These are phyloP conservation scores for Drosophila lutescens DNA, from an alignment of 2,888 invertebrate species.

Conservation along the genomic window DNA sequence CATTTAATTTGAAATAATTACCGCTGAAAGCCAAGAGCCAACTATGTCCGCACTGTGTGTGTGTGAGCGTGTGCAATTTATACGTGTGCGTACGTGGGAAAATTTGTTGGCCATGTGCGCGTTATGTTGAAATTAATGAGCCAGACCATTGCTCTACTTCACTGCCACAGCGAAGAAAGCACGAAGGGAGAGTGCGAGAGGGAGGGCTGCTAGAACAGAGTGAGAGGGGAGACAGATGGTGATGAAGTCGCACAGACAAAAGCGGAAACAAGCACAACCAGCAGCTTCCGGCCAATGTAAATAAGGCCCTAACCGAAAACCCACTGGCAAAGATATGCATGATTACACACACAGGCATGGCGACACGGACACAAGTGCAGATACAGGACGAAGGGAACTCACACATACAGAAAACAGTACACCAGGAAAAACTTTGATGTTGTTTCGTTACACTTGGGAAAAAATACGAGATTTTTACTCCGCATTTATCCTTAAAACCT, in stretches of 20 bases:
- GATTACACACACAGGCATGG: conserved; percentile 40
- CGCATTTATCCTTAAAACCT: neutral
- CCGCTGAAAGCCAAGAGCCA: conserved; percentile 42
- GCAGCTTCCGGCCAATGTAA: conserved; percentile 59
- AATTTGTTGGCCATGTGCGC: conserved; percentile 45
- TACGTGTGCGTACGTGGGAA: conserved; percentile 25
- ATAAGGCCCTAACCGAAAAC: conserved; percentile 51
- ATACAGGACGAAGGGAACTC: neutral
- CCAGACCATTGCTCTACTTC: conserved; percentile 56
- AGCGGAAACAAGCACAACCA: conserved; percentile 55
- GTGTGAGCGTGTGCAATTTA: conserved; percentile 23
- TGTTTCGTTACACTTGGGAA: neutral
- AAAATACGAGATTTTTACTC: no score
- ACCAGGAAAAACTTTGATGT: neutral
- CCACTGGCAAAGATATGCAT: conserved; percentile 49
- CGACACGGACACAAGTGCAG: conserved; percentile 10
- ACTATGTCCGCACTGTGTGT: conserved; percentile 15
- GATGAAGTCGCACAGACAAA: conserved; percentile 45
- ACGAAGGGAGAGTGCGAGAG: conserved; percentile 1
- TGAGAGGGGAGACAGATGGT: conserved; percentile 4
- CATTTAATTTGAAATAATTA: conserved; percentile 66
- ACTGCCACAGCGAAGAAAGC: conserved; percentile 29
- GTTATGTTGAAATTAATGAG: conserved; percentile 64
- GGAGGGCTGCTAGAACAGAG: neutral
- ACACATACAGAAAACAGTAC: neutral